Evolutionary conservation across 2,888 invertebrate genomes (phyloP), one percentile per base, ranked within the genome.

Genomic region (Thymelicus lineola): DNA sequence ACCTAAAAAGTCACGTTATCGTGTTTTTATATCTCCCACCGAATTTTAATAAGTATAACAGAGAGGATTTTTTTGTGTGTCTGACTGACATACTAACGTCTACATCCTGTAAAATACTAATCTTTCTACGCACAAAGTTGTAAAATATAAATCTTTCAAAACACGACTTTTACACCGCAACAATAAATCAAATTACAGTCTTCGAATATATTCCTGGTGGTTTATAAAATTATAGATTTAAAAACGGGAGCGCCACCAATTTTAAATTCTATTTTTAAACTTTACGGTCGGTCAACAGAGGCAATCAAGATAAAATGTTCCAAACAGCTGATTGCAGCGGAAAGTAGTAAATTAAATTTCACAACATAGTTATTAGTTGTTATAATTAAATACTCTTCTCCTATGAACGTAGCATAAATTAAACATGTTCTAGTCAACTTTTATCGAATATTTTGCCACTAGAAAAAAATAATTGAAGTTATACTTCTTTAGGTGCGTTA

Each of bases 191-290:
- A 10, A 53, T 20, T 53, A 53, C 48, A n/a, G 15, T n/a, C 6
- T 48, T 48, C 28, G 42, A 12, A 10, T 42, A 42, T 12, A 20
- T 20, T 12, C 53, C 9, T 20, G 12, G 20, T 12, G 17, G 12
- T 20, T 53, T 20, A 53, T 53, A 53, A 53, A n/a, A 53, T 53
- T 28, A 53, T 53, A 12, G 12, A 12, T 7, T 53, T 53, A 53
- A 53, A 53, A 53, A 71, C 69, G 62, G 69, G 63, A 70, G 62
- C 69, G 71, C 50, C 62, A 67, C 12, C 60, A 10, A 58, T 53
- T 71, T 65, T 72, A 73, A 73, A 74, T 76, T 73, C 59, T 55
- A 53, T 20, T 53, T 53, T 53, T 20, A 53, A 20, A 20, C 1
- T 53, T 53, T 12, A 20, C 15, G 6, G 53, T 53, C 53, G n/a